Conservation (phyloP, 64 coral and sea anemone genomes). For the Pocillopora damicornis region DNA sequence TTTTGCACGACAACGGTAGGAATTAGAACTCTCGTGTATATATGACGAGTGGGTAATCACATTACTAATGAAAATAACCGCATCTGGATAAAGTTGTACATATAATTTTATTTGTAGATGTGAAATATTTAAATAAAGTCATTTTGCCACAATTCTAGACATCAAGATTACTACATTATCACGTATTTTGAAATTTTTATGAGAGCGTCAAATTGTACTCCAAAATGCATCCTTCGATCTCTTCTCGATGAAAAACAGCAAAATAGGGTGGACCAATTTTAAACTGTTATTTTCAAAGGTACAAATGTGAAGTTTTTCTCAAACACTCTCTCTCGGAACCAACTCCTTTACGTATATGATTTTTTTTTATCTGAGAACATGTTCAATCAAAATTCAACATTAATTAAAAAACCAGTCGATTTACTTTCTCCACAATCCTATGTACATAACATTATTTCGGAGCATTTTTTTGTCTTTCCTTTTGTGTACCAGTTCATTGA, state of each 20-base stretch:
- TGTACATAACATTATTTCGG: slow-evolving; percentile 6
- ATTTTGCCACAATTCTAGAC: not conserved
- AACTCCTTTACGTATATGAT: not conserved
- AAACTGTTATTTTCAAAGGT: too few relatives aligned
- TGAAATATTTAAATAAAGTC: slow-evolving; percentile 2
- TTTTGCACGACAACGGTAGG: too few relatives aligned
- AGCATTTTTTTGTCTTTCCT: slow-evolving; percentile 11
- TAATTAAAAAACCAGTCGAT: not conserved
- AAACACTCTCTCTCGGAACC: not conserved
- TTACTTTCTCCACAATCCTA: not conserved
- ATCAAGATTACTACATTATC: not conserved
- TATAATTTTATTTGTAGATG: not conserved
- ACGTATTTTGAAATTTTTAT: not conserved
- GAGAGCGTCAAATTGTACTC: not conserved
- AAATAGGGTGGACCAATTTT: too few relatives aligned
- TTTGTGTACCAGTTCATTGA: slow-evolving; percentile 5
- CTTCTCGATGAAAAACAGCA: too few relatives aligned
- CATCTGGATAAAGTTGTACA: not conserved
- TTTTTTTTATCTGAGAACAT: not conserved
- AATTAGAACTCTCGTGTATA: too few relatives aligned
- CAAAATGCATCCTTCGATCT: too few relatives aligned
- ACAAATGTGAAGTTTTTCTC: too few relatives aligned
- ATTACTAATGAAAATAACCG: not conserved
- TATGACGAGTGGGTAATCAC: too few relatives aligned
- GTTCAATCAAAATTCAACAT: not conserved